These are phyloP conservation scores for Eristalis tenax DNA, from an alignment of 2,888 invertebrate genomes.

Conservation along the genomic window DNA sequence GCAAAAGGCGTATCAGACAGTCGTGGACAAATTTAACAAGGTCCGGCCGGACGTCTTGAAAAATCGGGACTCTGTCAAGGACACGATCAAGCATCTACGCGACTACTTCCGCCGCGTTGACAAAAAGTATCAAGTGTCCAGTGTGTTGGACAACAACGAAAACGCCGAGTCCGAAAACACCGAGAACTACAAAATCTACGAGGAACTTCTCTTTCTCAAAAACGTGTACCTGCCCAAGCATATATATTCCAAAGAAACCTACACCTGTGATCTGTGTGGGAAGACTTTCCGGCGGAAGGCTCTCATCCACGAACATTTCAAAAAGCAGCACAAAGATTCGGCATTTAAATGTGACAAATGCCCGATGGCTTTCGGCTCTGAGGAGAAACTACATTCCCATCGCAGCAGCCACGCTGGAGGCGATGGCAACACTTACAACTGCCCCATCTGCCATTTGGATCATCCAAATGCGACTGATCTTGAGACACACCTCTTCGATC, in stretches of 20 bases:
- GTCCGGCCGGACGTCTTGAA: not conserved
- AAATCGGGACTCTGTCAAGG: not conserved
- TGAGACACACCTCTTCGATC: slow-evolving; percentile 18
- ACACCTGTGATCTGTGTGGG: not conserved
- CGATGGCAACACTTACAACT: not conserved
- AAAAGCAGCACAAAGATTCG: not conserved
- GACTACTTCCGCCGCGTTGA: slow-evolving; percentile 1
- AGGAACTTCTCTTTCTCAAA: slow-evolving; percentile 15
- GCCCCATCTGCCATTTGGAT: slow-evolving; percentile 2
- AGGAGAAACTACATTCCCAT: not conserved
- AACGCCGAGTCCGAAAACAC: not conserved
- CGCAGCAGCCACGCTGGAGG: not conserved
- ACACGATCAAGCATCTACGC: slow-evolving; percentile 4
- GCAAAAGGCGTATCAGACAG: slow-evolving; percentile 1
- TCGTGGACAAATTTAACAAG: slow-evolving; percentile 2
- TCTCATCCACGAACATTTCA: not conserved
- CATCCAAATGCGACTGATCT: not conserved
- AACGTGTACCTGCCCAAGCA: not conserved
- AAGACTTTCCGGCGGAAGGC: not conserved
- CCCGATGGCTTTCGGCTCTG: not conserved
- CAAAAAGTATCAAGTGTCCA: not conserved
- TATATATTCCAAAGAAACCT: too few relatives aligned
- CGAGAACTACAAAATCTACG: not conserved
- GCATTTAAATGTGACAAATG: slow-evolving; percentile 11
- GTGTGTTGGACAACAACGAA: not conserved